Base-by-base conservation (phyloP, 2,888 invertebrate genomes). In the Apodemia zela region DNA sequence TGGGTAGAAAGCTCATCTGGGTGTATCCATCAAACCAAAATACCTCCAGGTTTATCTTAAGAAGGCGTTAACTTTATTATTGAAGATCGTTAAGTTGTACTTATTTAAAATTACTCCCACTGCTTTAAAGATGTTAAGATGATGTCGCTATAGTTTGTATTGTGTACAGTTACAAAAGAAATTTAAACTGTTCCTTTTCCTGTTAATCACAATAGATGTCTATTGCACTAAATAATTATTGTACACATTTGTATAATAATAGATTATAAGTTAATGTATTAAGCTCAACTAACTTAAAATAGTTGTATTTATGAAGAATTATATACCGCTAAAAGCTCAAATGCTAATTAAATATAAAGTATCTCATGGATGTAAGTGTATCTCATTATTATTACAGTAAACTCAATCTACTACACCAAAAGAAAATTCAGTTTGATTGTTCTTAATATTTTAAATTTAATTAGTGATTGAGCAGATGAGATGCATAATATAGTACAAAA, bases 401-500 rank as follows among this genome's bases (percentile, higher is more conserved):
- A 38, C 3, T 21, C 21, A 21, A 21, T 21, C 2, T 21, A 21
- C 42, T 42, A 42, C 15, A 0, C 15, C 15, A 38, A 11, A 38
- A 38, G 13, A 3, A 38, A 38, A 38, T 13, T 13, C 38, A 38
- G 38, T 38, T 3, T 38, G 0, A 13, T 4, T 3, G 13, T 38
- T 3, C 38, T 38, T 38, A 38, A 3, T 11, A 38, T 38, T 38
- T 38, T 38, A 38, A 38, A 38, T 38, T 38, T 38, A 42, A 42
- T 42, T 42, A 42, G 42, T 42, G 15, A 15, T 42, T 42, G 42
- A 42, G 42, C 42, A 15, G 4, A 42, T n/a, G 15, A 42, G 5
- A n/a, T 42, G 42, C 42, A 42, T 42, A 25, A 25, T 25, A 54
- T 54, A 54, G 54, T 54, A 54, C 54, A 54, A 54, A 54, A 54